Evolutionary conservation across 30 jellyfish, hydroid and myxozoan species (phyloP), one percentile per base, ranked within the genome.

Genomic region (Calvadosia cruxmelitensis): DNA sequence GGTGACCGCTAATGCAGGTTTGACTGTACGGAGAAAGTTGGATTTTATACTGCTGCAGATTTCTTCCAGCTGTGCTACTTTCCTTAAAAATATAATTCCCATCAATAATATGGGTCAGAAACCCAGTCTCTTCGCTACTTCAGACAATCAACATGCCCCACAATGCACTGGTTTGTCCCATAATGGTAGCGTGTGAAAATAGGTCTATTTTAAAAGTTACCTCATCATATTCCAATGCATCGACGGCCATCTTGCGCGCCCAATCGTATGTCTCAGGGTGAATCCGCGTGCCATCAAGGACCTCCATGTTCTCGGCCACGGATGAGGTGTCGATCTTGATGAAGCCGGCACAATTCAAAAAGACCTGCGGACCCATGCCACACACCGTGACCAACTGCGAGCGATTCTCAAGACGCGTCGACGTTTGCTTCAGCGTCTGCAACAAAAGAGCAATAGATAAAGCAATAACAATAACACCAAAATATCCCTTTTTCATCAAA

Each of bases 261-360:
- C 95, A 91, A 63, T 91, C 99, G 63, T 91, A 91, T 29, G 99
- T 82, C 65, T 91, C 99, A 2, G 99, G 99, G 61, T 91, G 99
- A 62, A 91, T 91, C 34, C 99, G 64, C 15, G 99, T 82, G 70
- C 94, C 85, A 33, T 91, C 99, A 3, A 91, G 74, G 0, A 84
- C 91, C 52, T 91, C 99, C 81, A 84, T 73, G 70, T 83, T 79
- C 32, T 91, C 99, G 10, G 79, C 86, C 31, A 72, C 76, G 23
- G 95, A 31, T 16, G 86, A 52, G 0, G 94, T 78, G 61, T 74
- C 95, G 15, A 91, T 84, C 50, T 78, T 78, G 50, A 91, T 91
- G 64, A 91, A 91, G 31, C 99, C 99, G 52, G 95, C 99, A 67
- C 95, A 91, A 69, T 91, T 91, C 49, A 83, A 48, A 64, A 83